These are phyloP conservation scores for Euzetes globulus DNA, from an alignment of 2,888 invertebrate species.

Conservation along the genomic window DNA sequence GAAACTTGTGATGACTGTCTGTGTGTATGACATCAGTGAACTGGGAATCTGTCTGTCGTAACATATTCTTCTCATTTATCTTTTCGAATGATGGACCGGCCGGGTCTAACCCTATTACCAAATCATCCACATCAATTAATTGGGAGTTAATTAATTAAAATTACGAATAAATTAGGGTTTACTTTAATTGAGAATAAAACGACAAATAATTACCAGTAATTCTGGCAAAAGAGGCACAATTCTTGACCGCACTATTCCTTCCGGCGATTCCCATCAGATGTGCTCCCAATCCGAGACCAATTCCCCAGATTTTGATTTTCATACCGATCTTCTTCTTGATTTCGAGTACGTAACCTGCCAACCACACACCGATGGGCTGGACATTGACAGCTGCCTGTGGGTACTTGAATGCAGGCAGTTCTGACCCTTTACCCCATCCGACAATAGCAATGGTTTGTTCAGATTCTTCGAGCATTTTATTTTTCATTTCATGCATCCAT, in stretches of 20 bases:
- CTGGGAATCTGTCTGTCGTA: slow-evolving; percentile 25
- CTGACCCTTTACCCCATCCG: slow-evolving; percentile 34
- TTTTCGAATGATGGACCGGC: slow-evolving; percentile 32
- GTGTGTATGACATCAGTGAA: slow-evolving; percentile 34
- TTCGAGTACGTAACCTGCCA: slow-evolving; percentile 30
- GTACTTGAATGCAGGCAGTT: slow-evolving; percentile 33
- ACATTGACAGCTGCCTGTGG: slow-evolving; percentile 33
- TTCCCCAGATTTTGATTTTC: slow-evolving; percentile 33
- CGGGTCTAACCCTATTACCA: slow-evolving; percentile 26
- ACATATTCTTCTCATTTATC: slow-evolving; percentile 34
- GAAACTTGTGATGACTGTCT: slow-evolving; percentile 29
- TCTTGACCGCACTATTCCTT: slow-evolving; percentile 20
- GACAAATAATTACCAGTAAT: slow-evolving; percentile 32
- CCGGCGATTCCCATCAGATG: slow-evolving; percentile 34
- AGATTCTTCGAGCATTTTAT: slow-evolving; percentile 30
- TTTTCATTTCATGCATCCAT: slow-evolving; percentile 34
- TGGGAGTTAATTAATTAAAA: no score
- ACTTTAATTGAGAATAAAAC: no score
- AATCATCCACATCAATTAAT: no score
- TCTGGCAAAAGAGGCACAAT: slow-evolving; percentile 28
- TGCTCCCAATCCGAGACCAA: slow-evolving; percentile 33
- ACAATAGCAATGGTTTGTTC: slow-evolving; percentile 33
- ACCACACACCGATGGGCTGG: slow-evolving; percentile 26
- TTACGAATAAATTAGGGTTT: no score
- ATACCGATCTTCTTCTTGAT: slow-evolving; percentile 32